Evolutionary conservation across 2,113 vertebrate species (phyloP).

Genomic region (Neodontobutis hainanensis): DNA sequence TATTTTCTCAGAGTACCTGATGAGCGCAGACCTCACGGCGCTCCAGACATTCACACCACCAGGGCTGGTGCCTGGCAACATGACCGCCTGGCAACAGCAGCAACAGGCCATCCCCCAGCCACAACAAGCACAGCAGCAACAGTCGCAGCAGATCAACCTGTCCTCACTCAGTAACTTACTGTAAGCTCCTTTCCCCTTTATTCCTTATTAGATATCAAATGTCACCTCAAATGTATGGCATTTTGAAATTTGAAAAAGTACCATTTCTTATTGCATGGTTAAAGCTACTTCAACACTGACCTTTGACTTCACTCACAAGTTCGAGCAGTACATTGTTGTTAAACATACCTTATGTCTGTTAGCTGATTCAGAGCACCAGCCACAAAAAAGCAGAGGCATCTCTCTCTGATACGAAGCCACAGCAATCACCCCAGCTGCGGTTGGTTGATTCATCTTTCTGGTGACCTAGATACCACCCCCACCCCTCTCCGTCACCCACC

Average conservation of each 20-base stretch:
- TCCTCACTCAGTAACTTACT: conserved; percentile 92
- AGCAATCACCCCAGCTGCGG: conserved; percentile 44
- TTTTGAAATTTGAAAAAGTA: no score
- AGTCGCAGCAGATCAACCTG: conserved; percentile 84
- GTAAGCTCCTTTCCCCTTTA: conserved; percentile 75
- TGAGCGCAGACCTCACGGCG: conserved; percentile 90
- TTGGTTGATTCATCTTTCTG: conserved; percentile 59
- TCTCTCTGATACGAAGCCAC: conserved; percentile 11
- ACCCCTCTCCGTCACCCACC: not conserved
- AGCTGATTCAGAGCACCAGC: conserved; percentile 23
- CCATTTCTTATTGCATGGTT: not conserved
- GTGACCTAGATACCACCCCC: conserved; percentile 68
- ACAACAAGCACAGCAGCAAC: conserved; percentile 77
- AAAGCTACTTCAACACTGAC: not conserved
- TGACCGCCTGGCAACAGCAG: conserved; percentile 93
- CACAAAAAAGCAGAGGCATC: conserved; percentile 14
- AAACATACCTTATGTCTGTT: not conserved
- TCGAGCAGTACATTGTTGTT: not conserved
- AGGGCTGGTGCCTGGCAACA: conserved; percentile 88
- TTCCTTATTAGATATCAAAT: not conserved
- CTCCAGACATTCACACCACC: conserved; percentile 92
- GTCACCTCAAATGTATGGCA: no score
- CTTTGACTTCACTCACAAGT: conserved; percentile 22
- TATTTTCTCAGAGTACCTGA: conserved; percentile 88
- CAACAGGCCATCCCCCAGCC: conserved; percentile 82